A percentile compares a stretch with the other conserved stretches of the same genome.
Conservation (phyloP, 2,113 vertebrate genomes). For the Pleuronectes platessa region DNA sequence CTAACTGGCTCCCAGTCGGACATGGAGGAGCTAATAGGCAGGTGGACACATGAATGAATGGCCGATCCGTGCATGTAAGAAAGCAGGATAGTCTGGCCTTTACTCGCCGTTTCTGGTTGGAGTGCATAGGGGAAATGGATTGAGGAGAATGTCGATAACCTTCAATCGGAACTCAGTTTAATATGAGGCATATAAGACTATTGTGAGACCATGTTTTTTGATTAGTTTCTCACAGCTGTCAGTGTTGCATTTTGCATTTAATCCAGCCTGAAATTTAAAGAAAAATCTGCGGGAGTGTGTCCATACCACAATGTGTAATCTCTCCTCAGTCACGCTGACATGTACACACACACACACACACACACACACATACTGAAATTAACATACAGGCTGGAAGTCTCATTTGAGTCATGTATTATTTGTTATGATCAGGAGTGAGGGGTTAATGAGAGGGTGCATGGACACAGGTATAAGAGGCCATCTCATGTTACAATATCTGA, state of each 20-base stretch:
- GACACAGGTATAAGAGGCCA: constrained; percentile 22
- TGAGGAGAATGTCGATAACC: background rate
- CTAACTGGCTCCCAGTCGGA: constrained; percentile 24
- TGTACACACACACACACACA: background rate
- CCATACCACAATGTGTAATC: background rate
- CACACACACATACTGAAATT: constrained; percentile 9
- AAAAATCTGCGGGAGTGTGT: constrained; percentile 22
- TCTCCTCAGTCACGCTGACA: background rate
- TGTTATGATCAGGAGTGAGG: constrained; percentile 38
- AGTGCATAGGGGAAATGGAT: background rate
- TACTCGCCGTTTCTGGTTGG: background rate
- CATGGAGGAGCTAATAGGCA: constrained; percentile 21
- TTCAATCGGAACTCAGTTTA: constrained; percentile 2
- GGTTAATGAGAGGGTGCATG: constrained; percentile 33
- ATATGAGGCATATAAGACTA: background rate
- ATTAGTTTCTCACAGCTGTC: constrained; percentile 1
- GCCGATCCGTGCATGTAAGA: constrained; percentile 5
- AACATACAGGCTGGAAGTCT: background rate
- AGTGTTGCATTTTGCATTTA: background rate
- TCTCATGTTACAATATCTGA: constrained; percentile 38
- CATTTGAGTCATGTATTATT: background rate
- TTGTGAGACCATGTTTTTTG: constrained; percentile 14
- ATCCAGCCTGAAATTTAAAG: constrained; percentile 22
- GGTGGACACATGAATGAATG: constrained; percentile 36
- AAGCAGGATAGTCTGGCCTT: background rate